Evolutionary conservation across 2,797 vertebrate genomes (phyloP).

Genomic region (Varecia variegata): DNA sequence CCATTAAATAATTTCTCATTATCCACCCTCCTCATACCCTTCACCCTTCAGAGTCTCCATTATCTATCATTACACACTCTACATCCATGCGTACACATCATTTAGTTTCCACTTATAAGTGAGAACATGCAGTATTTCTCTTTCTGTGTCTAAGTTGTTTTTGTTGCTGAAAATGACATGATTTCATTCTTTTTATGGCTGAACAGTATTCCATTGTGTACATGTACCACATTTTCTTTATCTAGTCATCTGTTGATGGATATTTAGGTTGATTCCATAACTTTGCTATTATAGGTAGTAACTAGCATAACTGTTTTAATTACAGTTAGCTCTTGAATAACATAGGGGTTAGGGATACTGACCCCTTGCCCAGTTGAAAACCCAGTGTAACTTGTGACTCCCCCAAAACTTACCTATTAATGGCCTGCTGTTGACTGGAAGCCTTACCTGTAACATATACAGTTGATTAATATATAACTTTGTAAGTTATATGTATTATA

Average conservation of each 20-base stretch:
- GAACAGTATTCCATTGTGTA: background rate
- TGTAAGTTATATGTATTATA: background rate
- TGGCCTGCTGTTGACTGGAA: background rate
- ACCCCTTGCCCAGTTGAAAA: background rate
- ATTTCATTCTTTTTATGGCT: background rate
- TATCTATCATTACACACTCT: background rate
- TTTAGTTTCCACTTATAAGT: background rate
- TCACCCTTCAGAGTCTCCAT: background rate
- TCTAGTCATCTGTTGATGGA: background rate
- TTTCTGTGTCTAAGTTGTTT: background rate
- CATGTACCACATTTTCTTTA: background rate
- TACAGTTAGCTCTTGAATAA: background rate
- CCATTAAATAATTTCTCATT: background rate
- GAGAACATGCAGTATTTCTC: background rate
- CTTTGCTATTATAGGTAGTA: background rate
- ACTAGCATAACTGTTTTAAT: background rate
- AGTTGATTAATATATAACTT: background rate
- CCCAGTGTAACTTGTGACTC: background rate
- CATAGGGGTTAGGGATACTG: background rate
- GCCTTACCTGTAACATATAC: background rate
- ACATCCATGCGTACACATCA: background rate
- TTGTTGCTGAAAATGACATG: background rate
- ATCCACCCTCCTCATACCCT: background rate
- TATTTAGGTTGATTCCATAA: background rate
- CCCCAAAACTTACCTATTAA: background rate